Evolutionary conservation across 2,888 invertebrate species (phyloP).

Genomic region (Bellardia bayeri): DNA sequence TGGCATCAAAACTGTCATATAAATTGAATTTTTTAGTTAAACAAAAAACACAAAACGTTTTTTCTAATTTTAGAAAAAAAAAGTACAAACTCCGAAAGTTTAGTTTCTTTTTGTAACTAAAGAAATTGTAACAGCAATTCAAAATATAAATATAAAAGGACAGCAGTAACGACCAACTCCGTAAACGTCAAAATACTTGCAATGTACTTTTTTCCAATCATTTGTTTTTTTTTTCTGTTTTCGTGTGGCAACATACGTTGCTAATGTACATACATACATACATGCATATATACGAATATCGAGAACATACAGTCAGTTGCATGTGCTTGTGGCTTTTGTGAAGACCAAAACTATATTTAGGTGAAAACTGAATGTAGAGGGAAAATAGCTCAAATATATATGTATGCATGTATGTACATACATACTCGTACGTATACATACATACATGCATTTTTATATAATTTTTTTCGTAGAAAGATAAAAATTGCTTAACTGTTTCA

Average conservation of each 20-base stretch:
- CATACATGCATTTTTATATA: slow-evolving; percentile 31
- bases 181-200: slow-evolving; percentile 68
- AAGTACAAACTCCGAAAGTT: not conserved
- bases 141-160: slow-evolving; percentile 33
- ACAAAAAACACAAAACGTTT: slow-evolving; percentile 19
- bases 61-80: slow-evolving; percentile 15
- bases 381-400: slow-evolving; percentile 44
- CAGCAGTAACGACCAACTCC: slow-evolving; percentile 20
- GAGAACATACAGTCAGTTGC: slow-evolving; percentile 48
- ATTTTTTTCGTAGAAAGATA: slow-evolving; percentile 1
- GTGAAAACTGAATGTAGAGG: slow-evolving; percentile 12
- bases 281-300: not conserved
- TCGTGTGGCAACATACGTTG: slow-evolving; percentile 65
- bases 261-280: slow-evolving; percentile 11
- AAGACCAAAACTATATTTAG: slow-evolving; percentile 17
- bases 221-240: slow-evolving; percentile 7
- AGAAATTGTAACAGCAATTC: slow-evolving; percentile 55
- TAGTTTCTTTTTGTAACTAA: slow-evolving; percentile 13
- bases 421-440: not conserved
- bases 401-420: too few species aligned
- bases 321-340: slow-evolving; percentile 66
- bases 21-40: slow-evolving; percentile 69
- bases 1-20: slow-evolving; percentile 72
- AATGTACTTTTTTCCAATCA: slow-evolving; percentile 44
- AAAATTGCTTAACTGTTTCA: not conserved